Conservation (phyloP, 2,113 vertebrate species). For the Pedionomus torquatus region DNA sequence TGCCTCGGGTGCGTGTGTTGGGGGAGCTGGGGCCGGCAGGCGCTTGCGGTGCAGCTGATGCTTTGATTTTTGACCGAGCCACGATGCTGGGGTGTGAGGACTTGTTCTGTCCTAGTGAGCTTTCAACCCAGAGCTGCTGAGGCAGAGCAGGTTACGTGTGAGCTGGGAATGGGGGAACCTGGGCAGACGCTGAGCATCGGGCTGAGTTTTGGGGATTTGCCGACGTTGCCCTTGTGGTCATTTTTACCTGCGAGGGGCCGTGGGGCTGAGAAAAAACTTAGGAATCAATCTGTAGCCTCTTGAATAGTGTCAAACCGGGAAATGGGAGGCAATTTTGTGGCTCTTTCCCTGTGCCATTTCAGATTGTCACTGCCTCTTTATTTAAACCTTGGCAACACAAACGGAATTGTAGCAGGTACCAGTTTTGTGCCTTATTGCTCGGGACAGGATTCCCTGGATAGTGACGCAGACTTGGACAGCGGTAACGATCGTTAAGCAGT, state of each 20-base stretch:
- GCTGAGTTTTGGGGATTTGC: neutral
- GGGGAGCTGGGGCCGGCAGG: neutral
- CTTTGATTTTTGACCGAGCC: accelerated
- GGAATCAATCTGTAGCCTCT: neutral
- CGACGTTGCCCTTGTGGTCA: accelerated
- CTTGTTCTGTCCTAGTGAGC: accelerated
- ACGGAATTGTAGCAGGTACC: accelerated
- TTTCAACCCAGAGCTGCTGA: neutral
- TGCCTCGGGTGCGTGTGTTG: neutral
- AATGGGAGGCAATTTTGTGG: neutral
- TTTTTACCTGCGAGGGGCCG: accelerated
- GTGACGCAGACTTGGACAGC: accelerated
- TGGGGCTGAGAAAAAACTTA: neutral
- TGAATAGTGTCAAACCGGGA: accelerated
- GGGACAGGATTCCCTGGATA: neutral
- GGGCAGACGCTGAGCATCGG: neutral
- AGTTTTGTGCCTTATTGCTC: accelerated
- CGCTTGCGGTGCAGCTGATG: accelerated
- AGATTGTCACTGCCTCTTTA: neutral
- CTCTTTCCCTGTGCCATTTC: accelerated
- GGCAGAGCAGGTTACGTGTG: accelerated
- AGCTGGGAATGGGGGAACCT: accelerated
- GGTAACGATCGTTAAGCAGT: neutral
- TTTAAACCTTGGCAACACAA: accelerated
- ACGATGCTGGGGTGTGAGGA: accelerated